These are phyloP conservation scores for Psammodynastes pulverulentus DNA, from an alignment of 2,113 vertebrate species.

Conservation along the genomic window DNA sequence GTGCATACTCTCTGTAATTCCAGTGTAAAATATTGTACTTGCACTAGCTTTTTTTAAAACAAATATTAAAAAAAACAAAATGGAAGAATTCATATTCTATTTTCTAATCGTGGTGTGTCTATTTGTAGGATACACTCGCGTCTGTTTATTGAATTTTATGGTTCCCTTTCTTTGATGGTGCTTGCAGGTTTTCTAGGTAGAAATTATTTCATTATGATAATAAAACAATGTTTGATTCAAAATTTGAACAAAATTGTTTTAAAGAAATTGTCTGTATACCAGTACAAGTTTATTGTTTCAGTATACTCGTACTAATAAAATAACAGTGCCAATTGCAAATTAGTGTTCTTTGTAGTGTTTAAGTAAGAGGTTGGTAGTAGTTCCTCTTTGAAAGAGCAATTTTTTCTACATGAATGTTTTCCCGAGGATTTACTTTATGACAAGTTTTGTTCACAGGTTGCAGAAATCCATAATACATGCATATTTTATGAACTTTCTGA, in stretches of 20 bases:
- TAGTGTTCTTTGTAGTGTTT: conserved; percentile 41
- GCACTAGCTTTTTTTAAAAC: conserved; percentile 95
- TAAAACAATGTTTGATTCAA: conserved; percentile 96
- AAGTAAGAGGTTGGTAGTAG: not conserved
- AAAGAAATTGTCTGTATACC: conserved; percentile 95
- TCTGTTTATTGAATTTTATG: conserved; percentile 97
- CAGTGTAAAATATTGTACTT: conserved; percentile 97
- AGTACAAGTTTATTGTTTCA: conserved; percentile 88
- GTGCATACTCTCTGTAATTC: conserved; percentile 95
- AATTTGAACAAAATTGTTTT: conserved; percentile 98
- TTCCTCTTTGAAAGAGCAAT: not conserved
- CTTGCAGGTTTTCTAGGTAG: conserved; percentile 97
- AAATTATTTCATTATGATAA: conserved; percentile 97
- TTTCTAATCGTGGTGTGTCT: conserved; percentile 95
- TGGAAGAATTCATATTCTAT: conserved; percentile 91
- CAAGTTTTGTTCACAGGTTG: not conserved
- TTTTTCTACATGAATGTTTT: not conserved
- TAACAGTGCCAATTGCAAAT: conserved; percentile 88
- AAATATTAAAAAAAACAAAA: conserved; percentile 87
- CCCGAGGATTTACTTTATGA: fast-evolving
- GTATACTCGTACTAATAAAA: conserved; percentile 96
- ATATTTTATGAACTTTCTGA: conserved; percentile 34
- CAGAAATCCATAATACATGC: fast-evolving
- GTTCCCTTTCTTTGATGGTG: conserved; percentile 98
- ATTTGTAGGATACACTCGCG: conserved; percentile 93